Conservation (phyloP, 2,113 vertebrate species). For the Dicaeum eximium region DNA sequence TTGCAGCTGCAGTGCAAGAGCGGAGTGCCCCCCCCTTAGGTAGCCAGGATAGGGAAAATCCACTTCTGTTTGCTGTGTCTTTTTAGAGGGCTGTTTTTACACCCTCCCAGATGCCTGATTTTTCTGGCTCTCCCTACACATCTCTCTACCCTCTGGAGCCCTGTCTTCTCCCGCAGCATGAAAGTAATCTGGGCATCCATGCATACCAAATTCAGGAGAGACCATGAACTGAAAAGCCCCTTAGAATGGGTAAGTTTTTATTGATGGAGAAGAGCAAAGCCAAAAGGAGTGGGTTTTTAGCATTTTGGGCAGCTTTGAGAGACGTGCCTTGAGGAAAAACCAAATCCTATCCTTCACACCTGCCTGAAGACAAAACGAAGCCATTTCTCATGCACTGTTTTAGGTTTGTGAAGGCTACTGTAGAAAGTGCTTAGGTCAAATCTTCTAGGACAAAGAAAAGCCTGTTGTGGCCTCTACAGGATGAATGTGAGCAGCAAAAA, state of each 20-base stretch:
- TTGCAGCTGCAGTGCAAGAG: not conserved
- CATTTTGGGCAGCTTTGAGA: not conserved
- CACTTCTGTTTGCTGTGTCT: not conserved
- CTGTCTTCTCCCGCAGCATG: not conserved
- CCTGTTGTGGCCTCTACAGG: not conserved
- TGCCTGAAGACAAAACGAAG: not conserved
- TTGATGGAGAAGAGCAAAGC: not conserved
- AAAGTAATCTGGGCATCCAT: not conserved
- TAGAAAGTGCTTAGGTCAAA: not conserved
- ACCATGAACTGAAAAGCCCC: not conserved
- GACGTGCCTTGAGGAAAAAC: fast-evolving
- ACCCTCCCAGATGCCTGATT: not conserved
- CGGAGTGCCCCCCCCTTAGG: not conserved
- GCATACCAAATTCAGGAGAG: not conserved
- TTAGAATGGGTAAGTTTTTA: not conserved
- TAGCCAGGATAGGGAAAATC: not conserved
- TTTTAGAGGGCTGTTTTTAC: not conserved
- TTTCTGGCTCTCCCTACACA: not conserved
- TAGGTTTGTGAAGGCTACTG: not conserved
- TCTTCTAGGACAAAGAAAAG: not conserved
- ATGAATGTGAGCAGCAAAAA: not conserved
- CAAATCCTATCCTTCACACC: not conserved
- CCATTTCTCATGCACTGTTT: not conserved
- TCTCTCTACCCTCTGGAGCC: not conserved
- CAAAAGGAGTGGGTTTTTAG: not conserved